Evolutionary conservation across 2,113 vertebrate genomes (phyloP), one percentile per base, ranked within the genome.

Genomic region (Galemys pyrenaicus): DNA sequence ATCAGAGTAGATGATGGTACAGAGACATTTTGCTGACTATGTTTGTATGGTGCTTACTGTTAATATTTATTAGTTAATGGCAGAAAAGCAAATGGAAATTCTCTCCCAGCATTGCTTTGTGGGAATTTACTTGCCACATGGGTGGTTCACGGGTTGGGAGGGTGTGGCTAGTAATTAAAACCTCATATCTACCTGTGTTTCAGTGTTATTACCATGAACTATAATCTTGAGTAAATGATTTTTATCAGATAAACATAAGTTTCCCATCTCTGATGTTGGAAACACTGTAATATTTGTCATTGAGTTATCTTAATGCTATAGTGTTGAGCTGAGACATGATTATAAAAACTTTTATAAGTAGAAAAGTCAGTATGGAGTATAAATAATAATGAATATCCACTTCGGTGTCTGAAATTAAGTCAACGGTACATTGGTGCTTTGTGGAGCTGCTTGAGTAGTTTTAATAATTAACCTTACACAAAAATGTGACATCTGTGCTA

Each of bases 401-500:
- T 35, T 80, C 94, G 95, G 80, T 87, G 81, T 94, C 44, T 93
- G 87, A 95, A 97, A 87, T 93, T 92, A 15, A 92, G 32, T 97
- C 85, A 80, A 83, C 97, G 88, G 84, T 97, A 87, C 67, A 89
- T 92, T 95, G 91, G n/a, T 16, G 4, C 89, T 96, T 97, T 97
- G 92, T 97, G 95, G 96, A 94, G 96, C 71, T 97, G 84, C 28
- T 82, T 37, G 24, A 96, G 71, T 12, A 58, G 0, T 93, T 82
- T 97, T 97, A 98, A 98, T 98, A 95, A 97, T 98, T 97, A 97
- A 97, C 96, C 92, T 73, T 80, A 95, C 13, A 89, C 54, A 84
- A 96, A 97, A 88, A 97, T 56, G 95, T 98, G 96, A 96, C 96
- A 95, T 96, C 95, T 97, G 83, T 98, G 93, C n/a, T 49, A 94